Evolutionary conservation across 2,888 invertebrate genomes (phyloP), one percentile per base, ranked within the genome.

Genomic region (Macropis europaea): DNA sequence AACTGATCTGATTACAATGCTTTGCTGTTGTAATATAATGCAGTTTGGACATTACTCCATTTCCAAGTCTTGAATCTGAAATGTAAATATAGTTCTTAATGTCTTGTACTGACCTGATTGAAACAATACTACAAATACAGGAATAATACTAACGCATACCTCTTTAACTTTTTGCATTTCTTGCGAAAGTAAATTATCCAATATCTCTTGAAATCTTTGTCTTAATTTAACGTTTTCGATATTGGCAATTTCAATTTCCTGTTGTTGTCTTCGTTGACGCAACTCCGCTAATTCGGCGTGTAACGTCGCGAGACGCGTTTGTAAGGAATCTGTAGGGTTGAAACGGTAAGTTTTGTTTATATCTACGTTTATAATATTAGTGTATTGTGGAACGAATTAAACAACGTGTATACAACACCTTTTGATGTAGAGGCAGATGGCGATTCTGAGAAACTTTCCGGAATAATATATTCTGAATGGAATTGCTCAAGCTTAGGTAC

Each of bases 171-270:
- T 95, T 80, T 94, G 92, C 78, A 96, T 95, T 86, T 97, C 96
- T 82, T 95, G 94, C 28, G 90, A 87, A 73, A 95, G 92, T 9
- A 97, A 90, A 82, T 94, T 94, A 76, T 97, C 95, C 24, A 97
- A 90, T 54, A 94, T 95, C 77, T 95, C 95, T 86, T 95, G 94
- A 89, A 98, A 95, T 57, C 97, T 91, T 89, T 97, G 96, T 48
- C 95, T 91, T 11, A 97, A 90, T 9, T 96, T 95, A 73, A 94
- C 91, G 89, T 97, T 97, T 86, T 97, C 97, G 87, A 97, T 96
- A 45, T 94, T 95, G 19, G 95, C 93, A 71, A 97, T 94, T 90
- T 97, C 96, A 76, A 94, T 92, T 83, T 97, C 96, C 75, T 96
- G 97, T 82, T 95, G 94, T 60, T 94, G 93, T 69, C 95, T 92